A percentile compares a stretch with the other conserved stretches of the same genome.
These are phyloP conservation scores for Meloidogyne chitwoodi DNA, from an alignment of 1,140 invertebrate genomes.

Conservation along the genomic window DNA sequence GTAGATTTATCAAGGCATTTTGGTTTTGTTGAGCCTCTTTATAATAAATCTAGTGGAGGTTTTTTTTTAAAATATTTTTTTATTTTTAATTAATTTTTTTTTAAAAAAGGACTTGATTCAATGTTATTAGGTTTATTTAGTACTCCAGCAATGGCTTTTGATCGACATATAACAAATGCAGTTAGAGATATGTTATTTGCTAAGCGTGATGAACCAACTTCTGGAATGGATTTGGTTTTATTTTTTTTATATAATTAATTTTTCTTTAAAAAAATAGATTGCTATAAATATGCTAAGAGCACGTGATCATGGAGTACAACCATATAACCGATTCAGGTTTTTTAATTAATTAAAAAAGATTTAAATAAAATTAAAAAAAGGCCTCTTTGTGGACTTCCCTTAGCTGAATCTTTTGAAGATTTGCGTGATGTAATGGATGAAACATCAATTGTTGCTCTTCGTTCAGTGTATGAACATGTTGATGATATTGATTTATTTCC, in stretches of 20 bases:
- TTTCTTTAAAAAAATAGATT: conserved; percentile 34
- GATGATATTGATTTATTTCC: conserved; percentile 67
- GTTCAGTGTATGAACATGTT: conserved; percentile 46
- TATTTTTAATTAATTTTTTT: not conserved
- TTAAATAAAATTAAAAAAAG: conserved; percentile 13
- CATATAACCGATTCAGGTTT: conserved; percentile 68
- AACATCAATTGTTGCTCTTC: conserved; percentile 36
- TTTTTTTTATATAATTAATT: conserved; percentile 23
- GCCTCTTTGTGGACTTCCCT: conserved; percentile 36
- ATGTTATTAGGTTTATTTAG: conserved; percentile 51
- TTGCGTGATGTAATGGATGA: conserved; percentile 43
- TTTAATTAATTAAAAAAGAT: not conserved
- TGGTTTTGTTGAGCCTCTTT: conserved; percentile 43
- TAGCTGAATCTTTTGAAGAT: conserved; percentile 43
- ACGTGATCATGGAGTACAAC: conserved; percentile 67
- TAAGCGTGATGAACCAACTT: conserved; percentile 33
- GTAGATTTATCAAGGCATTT: conserved; percentile 51
- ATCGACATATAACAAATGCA: conserved; percentile 51
- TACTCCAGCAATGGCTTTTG: conserved; percentile 54
- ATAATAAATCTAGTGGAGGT: conserved; percentile 44
- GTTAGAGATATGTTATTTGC: conserved; percentile 51
- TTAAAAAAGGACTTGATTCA: conserved; percentile 29
- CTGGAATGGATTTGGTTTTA: conserved; percentile 37
- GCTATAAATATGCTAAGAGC: conserved; percentile 63
- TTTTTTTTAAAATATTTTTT: not conserved